Percentiles rank a stretch among this genome's conserved stretches.
Evolutionary conservation across 2,113 vertebrate species (phyloP).

Genomic region (Daboia siamensis): DNA sequence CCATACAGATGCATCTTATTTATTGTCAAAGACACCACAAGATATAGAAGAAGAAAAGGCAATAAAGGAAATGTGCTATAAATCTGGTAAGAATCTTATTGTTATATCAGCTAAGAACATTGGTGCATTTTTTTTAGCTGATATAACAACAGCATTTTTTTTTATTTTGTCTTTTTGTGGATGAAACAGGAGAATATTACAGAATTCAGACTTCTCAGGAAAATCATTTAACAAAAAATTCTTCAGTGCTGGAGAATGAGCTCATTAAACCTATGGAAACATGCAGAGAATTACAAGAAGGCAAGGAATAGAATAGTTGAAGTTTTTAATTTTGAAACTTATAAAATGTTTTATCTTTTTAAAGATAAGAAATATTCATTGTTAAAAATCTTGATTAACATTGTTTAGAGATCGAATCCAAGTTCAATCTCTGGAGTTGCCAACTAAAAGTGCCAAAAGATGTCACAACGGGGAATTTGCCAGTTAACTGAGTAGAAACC

Average conservation of each 20-base stretch:
- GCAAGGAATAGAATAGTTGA: constrained; percentile 45
- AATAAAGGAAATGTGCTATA: constrained; percentile 70
- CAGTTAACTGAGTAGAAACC: not conserved
- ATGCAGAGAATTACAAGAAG: constrained; percentile 63
- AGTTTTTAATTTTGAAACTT: constrained; percentile 10
- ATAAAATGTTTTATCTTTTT: not conserved
- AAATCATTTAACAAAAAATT: constrained; percentile 24
- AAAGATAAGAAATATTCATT: not conserved
- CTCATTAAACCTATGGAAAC: constrained; percentile 53
- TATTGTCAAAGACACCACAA: constrained; percentile 60
- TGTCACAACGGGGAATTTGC: not conserved
- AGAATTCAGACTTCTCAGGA: constrained; percentile 54
- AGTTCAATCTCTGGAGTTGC: not conserved
- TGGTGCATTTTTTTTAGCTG: not conserved
- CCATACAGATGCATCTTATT: constrained; percentile 62
- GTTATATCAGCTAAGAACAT: not conserved
- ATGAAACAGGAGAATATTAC: constrained; percentile 69
- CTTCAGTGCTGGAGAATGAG: constrained; percentile 44
- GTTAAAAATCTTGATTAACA: not conserved
- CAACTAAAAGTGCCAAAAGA: not conserved
- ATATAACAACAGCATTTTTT: constrained; percentile 23
- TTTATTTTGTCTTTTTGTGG: constrained; percentile 6
- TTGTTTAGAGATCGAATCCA: not conserved
- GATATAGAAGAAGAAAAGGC: constrained; percentile 72
- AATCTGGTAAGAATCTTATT: constrained; percentile 64